A percentile compares a stretch with the other conserved stretches of the same genome.
phyloP scores from a whole-genome alignment of 1,140 invertebrate genomes.

The Oncopeltus fasciatus region DNA sequence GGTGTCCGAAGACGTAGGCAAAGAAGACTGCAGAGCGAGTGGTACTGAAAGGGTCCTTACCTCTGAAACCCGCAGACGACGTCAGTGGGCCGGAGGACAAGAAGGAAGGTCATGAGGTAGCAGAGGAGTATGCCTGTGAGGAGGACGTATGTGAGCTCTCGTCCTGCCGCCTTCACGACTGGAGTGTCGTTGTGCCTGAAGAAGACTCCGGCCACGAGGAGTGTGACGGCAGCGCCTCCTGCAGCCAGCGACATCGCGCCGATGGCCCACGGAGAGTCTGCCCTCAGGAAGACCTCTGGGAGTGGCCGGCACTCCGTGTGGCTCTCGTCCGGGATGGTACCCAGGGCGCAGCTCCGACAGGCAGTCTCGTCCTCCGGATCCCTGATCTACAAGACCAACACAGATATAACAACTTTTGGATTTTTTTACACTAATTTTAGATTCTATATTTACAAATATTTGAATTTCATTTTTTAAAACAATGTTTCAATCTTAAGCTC shows the following conservation, averaged over 20 bases:
- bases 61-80: conserved; percentile 60
- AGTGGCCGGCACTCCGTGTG: conserved; percentile 63
- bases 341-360: conserved; percentile 62
- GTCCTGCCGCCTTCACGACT: conserved; percentile 74
- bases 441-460: neutral
- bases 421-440: neutral
- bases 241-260: conserved; percentile 71
- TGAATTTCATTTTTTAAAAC: too few species aligned
- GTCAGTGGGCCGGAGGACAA: conserved; percentile 62
- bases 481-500: too few species aligned
- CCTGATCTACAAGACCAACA: conserved; percentile 12
- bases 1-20: too few species aligned
- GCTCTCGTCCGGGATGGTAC: conserved; percentile 61
- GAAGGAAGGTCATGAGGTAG: conserved; percentile 57
- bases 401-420: neutral
- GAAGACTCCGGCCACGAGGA: conserved; percentile 50
- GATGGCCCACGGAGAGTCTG: conserved; percentile 73
- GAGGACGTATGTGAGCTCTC: conserved; percentile 76
- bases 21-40: too few species aligned
- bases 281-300: conserved; percentile 66
- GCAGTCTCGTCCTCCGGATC: conserved; percentile 44
- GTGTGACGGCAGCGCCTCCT: conserved; percentile 59
- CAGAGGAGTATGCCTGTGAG: conserved; percentile 77
- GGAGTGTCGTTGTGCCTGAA: conserved; percentile 64
- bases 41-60: too few species aligned